Conservation (phyloP, 2,797 vertebrate genomes). For the Eulemur mongoz region DNA sequence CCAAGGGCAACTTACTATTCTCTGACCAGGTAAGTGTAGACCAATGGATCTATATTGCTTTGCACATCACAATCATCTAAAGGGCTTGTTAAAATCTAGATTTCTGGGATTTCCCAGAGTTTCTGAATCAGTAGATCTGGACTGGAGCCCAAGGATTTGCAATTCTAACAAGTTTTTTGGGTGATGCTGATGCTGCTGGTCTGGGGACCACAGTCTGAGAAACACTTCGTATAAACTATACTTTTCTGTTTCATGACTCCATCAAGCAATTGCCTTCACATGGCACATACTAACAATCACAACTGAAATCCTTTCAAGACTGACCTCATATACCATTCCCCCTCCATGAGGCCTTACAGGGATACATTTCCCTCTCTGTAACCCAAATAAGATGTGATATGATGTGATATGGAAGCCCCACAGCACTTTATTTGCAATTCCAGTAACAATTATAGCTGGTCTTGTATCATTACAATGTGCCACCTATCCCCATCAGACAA, state of each 20-base stretch:
- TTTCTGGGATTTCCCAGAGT: not conserved
- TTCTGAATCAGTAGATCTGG: not conserved
- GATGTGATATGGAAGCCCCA: not conserved
- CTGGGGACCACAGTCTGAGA: not conserved
- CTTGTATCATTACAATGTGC: not conserved
- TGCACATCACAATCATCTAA: not conserved
- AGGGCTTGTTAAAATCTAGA: constrained; percentile 6
- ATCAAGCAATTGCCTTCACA: not conserved
- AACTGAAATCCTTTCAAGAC: not conserved
- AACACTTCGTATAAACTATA: not conserved
- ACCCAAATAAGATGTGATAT: constrained; percentile 20
- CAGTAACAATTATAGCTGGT: not conserved
- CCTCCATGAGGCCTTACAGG: not conserved
- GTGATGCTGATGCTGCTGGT: not conserved
- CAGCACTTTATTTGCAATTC: not conserved
- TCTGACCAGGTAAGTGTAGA: not conserved
- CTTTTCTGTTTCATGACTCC: not conserved
- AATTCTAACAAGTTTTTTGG: constrained; percentile 12
- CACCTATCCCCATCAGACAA: not conserved
- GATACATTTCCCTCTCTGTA: not conserved
- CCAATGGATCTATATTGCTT: not conserved
- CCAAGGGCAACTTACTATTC: not conserved
- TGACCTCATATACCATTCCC: not conserved
- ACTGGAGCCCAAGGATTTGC: not conserved
- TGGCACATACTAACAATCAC: not conserved